These are phyloP conservation scores for Cylloceria caligata DNA, from an alignment of 2,888 invertebrate genomes.

Conservation along the genomic window DNA sequence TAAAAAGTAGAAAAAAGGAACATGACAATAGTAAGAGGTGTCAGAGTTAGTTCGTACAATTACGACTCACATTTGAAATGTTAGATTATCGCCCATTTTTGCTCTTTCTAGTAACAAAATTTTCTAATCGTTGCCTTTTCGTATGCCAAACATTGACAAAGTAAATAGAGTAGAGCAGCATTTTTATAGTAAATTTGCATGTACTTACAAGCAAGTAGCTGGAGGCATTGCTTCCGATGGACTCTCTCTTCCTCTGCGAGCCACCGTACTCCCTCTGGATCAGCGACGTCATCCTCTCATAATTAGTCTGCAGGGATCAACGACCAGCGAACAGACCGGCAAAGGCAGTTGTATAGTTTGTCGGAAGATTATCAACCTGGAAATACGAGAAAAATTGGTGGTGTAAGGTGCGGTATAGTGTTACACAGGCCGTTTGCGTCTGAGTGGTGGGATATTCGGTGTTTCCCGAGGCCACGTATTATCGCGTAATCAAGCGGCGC, in stretches of 20 bases:
- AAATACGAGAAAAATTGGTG: constrained; percentile 23
- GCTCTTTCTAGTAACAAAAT: neutral
- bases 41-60: no score
- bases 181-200: constrained; percentile 27
- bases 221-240: constrained; percentile 81
- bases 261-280: constrained; percentile 78
- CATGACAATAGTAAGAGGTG: no score
- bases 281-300: constrained; percentile 80
- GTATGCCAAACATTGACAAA: no score
- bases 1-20: no score
- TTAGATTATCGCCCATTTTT: no score
- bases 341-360: neutral
- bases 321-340: constrained; percentile 42
- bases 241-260: constrained; percentile 80
- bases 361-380: constrained; percentile 12
- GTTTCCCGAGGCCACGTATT: neutral
- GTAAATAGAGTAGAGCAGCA: no score
- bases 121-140: neutral
- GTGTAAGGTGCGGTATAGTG: neutral
- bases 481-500: constrained; percentile 41
- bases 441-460: neutral
- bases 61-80: no score
- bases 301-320: constrained; percentile 72
- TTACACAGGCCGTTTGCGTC: neutral
- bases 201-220: constrained; percentile 81